Evolutionary conservation across 2,888 invertebrate species (phyloP).

Genomic region (Autographa pulchrina): DNA sequence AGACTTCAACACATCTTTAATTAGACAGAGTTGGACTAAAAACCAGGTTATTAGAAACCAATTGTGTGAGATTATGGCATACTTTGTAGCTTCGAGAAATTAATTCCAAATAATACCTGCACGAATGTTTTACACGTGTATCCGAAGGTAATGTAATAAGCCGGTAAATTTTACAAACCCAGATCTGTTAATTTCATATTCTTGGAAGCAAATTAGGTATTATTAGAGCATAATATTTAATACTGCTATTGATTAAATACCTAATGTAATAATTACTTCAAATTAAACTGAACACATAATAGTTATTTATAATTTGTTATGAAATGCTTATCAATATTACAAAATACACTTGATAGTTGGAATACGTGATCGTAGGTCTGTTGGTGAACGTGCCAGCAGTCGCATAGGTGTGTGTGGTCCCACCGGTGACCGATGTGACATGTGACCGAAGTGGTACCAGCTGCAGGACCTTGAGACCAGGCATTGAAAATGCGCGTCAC

Average conservation of each 20-base stretch:
- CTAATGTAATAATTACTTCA: neutral
- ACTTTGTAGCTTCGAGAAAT: neutral
- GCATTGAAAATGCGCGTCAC: constrained; percentile 48
- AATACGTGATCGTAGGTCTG: constrained; percentile 46
- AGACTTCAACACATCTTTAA: neutral
- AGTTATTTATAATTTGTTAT: constrained; percentile 30
- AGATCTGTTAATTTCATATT: neutral
- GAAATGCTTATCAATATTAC: constrained; percentile 55
- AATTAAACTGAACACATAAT: neutral
- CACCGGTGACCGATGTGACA: constrained; percentile 24
- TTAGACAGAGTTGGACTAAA: neutral
- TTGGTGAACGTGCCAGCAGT: constrained; percentile 39
- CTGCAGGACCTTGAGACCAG: constrained; percentile 37
- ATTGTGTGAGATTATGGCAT: neutral
- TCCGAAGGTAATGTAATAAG: neutral
- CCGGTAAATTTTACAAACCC: neutral
- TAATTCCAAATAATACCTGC: neutral
- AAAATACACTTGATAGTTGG: constrained; percentile 52
- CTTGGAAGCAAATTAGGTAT: neutral
- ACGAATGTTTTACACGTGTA: neutral
- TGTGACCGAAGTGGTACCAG: constrained; percentile 30
- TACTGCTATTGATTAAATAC: neutral
- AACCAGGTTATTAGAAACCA: neutral
- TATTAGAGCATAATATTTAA: neutral
- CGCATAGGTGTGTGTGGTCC: constrained; percentile 36